Conservation (phyloP, 2,797 vertebrate genomes). For the Semotilus atromaculatus region DNA sequence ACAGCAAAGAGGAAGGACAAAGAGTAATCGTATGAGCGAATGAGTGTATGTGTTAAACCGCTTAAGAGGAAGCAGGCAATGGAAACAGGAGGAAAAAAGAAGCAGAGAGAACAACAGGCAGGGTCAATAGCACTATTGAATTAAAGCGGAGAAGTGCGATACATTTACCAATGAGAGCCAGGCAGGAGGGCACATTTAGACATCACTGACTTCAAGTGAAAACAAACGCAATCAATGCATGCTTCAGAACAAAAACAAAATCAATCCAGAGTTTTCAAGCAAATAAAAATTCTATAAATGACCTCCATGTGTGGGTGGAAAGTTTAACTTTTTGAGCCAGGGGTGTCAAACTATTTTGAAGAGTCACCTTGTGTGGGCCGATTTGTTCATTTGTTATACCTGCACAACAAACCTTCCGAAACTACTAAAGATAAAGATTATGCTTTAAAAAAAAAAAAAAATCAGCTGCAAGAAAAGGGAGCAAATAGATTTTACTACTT, state of each 20-base stretch:
- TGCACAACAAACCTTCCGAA: neutral
- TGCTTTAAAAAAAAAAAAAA: neutral
- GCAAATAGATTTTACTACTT: neutral
- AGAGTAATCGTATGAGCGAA: slow-evolving; percentile 43
- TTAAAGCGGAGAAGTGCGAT: slow-evolving; percentile 50
- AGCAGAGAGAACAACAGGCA: slow-evolving; percentile 32
- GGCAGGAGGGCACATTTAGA: slow-evolving; percentile 31
- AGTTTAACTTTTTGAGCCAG: slow-evolving; percentile 10
- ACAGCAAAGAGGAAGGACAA: slow-evolving; percentile 58
- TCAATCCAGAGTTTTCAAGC: slow-evolving; percentile 38
- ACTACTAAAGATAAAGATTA: neutral
- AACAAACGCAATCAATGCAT: slow-evolving; percentile 49
- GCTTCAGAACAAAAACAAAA: slow-evolving; percentile 43
- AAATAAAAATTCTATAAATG: slow-evolving; percentile 25
- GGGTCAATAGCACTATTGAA: slow-evolving; percentile 55
- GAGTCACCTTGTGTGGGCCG: neutral
- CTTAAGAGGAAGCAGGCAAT: slow-evolving; percentile 7
- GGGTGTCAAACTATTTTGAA: slow-evolving; percentile 11
- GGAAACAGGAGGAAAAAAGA: slow-evolving; percentile 18
- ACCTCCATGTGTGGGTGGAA: slow-evolving; percentile 5
- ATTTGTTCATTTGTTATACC: neutral
- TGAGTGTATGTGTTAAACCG: slow-evolving; percentile 18
- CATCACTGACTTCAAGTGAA: slow-evolving; percentile 47
- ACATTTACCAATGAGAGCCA: slow-evolving; percentile 50
- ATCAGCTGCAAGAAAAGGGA: neutral